Percentiles rank a stretch among this genome's conserved stretches.
Conservation (phyloP, 2,113 vertebrate species). For the Scolopax mira region DNA sequence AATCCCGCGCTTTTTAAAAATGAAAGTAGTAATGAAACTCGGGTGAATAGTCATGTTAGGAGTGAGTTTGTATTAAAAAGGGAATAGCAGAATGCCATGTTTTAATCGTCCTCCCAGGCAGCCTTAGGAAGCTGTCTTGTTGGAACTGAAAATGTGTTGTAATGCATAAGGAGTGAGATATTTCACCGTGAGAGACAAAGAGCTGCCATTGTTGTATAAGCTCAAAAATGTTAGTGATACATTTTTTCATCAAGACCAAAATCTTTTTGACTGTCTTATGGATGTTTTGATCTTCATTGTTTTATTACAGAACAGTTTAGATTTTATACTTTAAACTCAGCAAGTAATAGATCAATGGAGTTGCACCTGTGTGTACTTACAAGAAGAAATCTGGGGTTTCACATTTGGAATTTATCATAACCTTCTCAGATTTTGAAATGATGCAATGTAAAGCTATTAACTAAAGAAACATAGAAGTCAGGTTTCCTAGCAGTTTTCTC, state of each 20-base stretch:
- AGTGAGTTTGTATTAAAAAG: not conserved
- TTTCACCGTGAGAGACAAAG: not conserved
- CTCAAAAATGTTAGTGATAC: not conserved
- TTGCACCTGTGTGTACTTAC: not conserved
- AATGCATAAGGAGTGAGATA: not conserved
- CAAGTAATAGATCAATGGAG: not conserved
- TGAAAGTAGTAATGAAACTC: not conserved
- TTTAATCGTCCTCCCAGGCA: not conserved
- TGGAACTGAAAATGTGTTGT: not conserved
- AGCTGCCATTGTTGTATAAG: not conserved
- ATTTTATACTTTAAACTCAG: not conserved
- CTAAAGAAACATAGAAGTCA: not conserved
- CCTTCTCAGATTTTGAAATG: not conserved
- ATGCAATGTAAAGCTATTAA: not conserved
- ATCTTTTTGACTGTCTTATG: fast-evolving
- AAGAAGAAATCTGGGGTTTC: not conserved
- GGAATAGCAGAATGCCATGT: not conserved
- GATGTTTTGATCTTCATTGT: not conserved
- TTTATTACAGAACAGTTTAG: not conserved
- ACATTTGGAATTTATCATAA: not conserved
- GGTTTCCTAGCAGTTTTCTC: not conserved
- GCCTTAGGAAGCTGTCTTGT: not conserved
- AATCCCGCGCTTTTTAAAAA: not conserved
- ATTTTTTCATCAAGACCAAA: not conserved
- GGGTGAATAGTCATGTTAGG: not conserved